These are phyloP conservation scores for Atopsyche davidsoni DNA, from an alignment of 1,140 invertebrate species.

Conservation along the genomic window DNA sequence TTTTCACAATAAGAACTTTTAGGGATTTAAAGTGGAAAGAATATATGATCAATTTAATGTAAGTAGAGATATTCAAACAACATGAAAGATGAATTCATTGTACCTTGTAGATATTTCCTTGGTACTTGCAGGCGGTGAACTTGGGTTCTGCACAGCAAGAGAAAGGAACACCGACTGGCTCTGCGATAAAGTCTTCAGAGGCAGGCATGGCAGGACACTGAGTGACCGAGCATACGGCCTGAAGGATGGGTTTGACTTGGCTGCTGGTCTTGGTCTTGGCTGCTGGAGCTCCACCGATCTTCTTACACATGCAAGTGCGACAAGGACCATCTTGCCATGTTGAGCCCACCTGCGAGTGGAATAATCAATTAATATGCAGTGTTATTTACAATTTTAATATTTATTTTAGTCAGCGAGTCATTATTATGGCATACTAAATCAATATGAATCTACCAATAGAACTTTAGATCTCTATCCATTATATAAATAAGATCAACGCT, in stretches of 20 bases:
- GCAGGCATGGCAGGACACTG: constrained; percentile 41
- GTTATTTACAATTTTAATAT: too few species aligned
- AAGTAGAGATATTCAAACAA: constrained; percentile 22
- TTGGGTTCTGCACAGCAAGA: constrained; percentile 57
- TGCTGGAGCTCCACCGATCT: constrained; percentile 28
- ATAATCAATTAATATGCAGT: too few species aligned
- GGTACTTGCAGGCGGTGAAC: constrained; percentile 55
- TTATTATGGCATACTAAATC: too few species aligned
- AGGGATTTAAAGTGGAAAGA: too few species aligned
- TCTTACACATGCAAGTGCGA: constrained; percentile 53
- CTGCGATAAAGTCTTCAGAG: constrained; percentile 51
- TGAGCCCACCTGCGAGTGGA: constrained; percentile 45
- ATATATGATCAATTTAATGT: too few species aligned
- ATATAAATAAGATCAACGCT: too few species aligned
- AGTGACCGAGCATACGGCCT: constrained; percentile 37
- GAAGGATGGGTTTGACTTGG: constrained; percentile 1
- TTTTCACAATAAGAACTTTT: too few species aligned
- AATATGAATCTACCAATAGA: too few species aligned
- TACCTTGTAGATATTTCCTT: constrained; percentile 49
- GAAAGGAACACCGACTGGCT: constrained; percentile 45
- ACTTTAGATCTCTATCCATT: too few species aligned
- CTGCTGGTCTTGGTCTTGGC: constrained; percentile 22
- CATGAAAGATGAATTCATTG: too few species aligned
- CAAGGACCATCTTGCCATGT: constrained; percentile 66
- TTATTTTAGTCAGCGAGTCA: too few species aligned